Percentiles rank a stretch among this genome's conserved stretches.
These are phyloP conservation scores for Synanthedon andrenaeformis DNA, from an alignment of 2,888 invertebrate species.

Conservation along the genomic window DNA sequence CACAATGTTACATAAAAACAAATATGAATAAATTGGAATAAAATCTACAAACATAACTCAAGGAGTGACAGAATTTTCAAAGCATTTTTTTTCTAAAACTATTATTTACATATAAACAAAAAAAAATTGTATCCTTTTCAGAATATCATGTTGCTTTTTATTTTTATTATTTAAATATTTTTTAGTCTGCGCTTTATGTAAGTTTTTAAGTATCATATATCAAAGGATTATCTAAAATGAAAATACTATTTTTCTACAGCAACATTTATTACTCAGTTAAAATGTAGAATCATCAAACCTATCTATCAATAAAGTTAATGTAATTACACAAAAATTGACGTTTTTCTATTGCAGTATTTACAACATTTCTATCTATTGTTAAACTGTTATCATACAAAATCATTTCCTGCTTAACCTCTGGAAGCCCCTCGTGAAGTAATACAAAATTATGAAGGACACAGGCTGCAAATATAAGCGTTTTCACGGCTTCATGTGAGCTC, in stretches of 20 bases:
- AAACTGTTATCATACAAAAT: conserved; percentile 46
- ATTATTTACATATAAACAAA: background rate
- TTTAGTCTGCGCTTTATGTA: no score
- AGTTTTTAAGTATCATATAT: no score
- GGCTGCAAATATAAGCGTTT: conserved; percentile 38
- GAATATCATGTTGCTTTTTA: no score
- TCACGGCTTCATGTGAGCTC: conserved; percentile 34
- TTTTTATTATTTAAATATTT: no score
- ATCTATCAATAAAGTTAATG: conserved; percentile 43
- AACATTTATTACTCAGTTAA: no score
- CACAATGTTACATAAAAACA: no score
- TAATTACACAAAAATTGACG: conserved; percentile 60
- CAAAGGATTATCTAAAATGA: no score
- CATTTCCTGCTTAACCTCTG: conserved; percentile 43
- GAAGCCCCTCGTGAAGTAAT: conserved; percentile 46
- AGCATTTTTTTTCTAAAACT: background rate
- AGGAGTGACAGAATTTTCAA: no score
- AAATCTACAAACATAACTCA: no score
- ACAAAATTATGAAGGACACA: conserved; percentile 60
- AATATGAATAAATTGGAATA: no score
- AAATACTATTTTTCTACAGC: no score
- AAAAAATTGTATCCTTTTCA: background rate
- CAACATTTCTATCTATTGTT: conserved; percentile 42
- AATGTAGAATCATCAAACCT: no score
- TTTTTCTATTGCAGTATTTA: conserved; percentile 48